These are phyloP conservation scores for Apus apus DNA, from an alignment of 2,113 vertebrate species.

Conservation along the genomic window DNA sequence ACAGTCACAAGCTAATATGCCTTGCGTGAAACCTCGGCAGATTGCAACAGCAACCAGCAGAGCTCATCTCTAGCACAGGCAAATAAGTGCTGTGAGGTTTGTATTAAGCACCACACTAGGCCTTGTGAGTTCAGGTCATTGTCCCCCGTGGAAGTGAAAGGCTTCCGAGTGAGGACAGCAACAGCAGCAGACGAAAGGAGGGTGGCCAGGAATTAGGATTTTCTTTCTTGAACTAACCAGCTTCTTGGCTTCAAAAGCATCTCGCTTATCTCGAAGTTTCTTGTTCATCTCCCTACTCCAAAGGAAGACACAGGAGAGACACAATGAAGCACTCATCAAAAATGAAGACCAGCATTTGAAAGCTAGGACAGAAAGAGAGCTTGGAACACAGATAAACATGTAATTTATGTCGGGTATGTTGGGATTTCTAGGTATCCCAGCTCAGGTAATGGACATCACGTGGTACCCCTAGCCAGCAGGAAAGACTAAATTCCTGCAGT, in stretches of 20 bases:
- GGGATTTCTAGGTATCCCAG: neutral
- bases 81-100: conserved; percentile 7
- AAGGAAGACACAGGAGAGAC: conserved; percentile 19
- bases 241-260: conserved; percentile 86
- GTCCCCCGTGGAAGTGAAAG: conserved; percentile 71
- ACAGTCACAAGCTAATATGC: neutral
- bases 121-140: neutral
- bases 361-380: neutral
- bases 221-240: conserved; percentile 83
- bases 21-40: neutral
- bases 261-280: conserved; percentile 89
- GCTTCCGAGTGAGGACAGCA: conserved; percentile 72
- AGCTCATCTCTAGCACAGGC: neutral
- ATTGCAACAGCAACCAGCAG: neutral
- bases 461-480: neutral
- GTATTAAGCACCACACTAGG: neutral
- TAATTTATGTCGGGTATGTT: neutral
- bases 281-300: conserved; percentile 93
- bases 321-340: neutral
- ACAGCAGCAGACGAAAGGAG: conserved; percentile 74
- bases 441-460: neutral
- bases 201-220: conserved; percentile 48
- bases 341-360: neutral
- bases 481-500: neutral
- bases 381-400: neutral